Conservation (phyloP, 2,113 vertebrate species). For the Empidonax traillii region DNA sequence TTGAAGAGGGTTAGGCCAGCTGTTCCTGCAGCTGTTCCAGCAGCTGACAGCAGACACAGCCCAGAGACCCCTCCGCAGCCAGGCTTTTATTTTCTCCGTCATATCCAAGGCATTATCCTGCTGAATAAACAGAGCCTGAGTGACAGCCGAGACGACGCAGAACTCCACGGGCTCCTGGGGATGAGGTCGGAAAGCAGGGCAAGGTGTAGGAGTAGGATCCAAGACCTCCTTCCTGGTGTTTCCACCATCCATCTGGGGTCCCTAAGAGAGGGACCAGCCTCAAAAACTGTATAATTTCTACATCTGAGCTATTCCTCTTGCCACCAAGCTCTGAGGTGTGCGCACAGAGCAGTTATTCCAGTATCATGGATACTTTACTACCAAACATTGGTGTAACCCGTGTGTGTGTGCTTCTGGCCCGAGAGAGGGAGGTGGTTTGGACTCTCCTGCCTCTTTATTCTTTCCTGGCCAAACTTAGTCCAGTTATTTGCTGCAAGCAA, state of each 20-base stretch:
- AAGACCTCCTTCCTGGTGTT: accelerated
- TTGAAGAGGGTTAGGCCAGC: conserved; percentile 26
- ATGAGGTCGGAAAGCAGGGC: not conserved
- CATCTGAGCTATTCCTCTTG: accelerated
- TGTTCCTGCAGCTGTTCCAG: conserved; percentile 52
- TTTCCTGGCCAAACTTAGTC: not conserved
- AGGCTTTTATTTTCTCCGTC: not conserved
- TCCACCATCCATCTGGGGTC: not conserved
- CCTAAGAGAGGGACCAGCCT: not conserved
- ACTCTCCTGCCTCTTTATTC: no score
- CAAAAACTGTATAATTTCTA: not conserved
- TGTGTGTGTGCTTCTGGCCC: accelerated
- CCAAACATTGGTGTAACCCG: not conserved
- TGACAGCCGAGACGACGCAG: accelerated
- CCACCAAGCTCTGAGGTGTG: not conserved
- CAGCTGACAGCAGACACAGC: conserved; percentile 50
- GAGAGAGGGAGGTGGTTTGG: not conserved
- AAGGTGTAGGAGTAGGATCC: not conserved
- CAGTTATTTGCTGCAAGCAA: not conserved
- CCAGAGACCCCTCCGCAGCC: not conserved
- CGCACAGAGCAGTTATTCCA: not conserved
- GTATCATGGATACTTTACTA: accelerated
- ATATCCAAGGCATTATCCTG: not conserved
- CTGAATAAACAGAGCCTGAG: not conserved
- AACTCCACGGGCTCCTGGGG: not conserved